phyloP scores from a whole-genome alignment of 2,113 vertebrate species.

The Mastomys natalensis region DNA sequence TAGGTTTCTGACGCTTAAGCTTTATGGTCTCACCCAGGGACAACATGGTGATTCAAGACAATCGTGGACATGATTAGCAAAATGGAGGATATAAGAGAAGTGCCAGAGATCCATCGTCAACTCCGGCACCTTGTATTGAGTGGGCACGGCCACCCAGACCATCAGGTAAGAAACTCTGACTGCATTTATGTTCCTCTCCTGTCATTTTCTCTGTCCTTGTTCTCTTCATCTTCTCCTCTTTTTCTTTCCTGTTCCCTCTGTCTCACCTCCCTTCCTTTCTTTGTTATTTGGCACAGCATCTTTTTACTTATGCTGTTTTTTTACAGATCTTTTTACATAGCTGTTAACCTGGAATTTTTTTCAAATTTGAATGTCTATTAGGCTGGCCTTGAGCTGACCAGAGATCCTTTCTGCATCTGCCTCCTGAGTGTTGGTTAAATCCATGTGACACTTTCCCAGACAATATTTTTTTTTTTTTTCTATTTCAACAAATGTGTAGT shows the following conservation, averaged over 20 bases:
- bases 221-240: not conserved
- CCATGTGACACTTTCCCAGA: not conserved
- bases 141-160: conserved; percentile 64
- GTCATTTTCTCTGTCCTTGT: not conserved
- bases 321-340: no score
- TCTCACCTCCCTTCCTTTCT: not conserved
- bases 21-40: conserved; percentile 71
- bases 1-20: not conserved
- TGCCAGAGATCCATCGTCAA: conserved; percentile 69
- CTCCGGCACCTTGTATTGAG: conserved; percentile 81
- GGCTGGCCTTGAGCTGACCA: not conserved
- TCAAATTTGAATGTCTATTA: not conserved
- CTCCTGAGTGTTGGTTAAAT: not conserved
- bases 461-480: not conserved
- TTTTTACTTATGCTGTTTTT: not conserved
- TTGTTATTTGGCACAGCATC: not conserved
- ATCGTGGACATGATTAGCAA: conserved; percentile 83
- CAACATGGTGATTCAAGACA: conserved; percentile 86
- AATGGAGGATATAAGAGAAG: conserved; percentile 76
- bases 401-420: not conserved
- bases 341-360: not conserved
- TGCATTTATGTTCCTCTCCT: no score
- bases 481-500: not conserved
- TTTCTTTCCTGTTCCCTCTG: not conserved
- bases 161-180: conserved; percentile 54